Evolutionary conservation across 1,140 invertebrate species (phyloP).

Genomic region (Microplitis mediator): DNA sequence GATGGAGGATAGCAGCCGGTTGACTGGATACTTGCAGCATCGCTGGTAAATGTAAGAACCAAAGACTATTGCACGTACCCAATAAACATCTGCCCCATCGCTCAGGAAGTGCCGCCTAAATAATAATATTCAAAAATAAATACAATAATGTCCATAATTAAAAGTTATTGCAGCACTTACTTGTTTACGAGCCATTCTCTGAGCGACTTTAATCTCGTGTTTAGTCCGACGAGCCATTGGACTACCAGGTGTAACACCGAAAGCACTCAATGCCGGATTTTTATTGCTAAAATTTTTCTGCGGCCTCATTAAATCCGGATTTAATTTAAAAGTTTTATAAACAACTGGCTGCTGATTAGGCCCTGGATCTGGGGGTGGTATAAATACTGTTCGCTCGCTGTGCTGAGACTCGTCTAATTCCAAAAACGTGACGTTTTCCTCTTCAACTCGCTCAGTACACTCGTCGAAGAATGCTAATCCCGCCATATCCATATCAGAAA

Average conservation of each 20-base stretch:
- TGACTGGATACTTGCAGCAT: slow-evolving; percentile 66
- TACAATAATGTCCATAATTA: slow-evolving; percentile 11
- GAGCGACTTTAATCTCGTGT: slow-evolving; percentile 91
- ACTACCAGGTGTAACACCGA: slow-evolving; percentile 73
- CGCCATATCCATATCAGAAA: slow-evolving; percentile 90
- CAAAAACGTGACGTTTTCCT: slow-evolving; percentile 69
- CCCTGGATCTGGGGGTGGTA: slow-evolving; percentile 88
- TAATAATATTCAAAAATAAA: slow-evolving; percentile 1
- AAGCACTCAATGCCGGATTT: slow-evolving; percentile 53
- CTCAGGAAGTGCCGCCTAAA: slow-evolving; percentile 68
- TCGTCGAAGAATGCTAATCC: slow-evolving; percentile 97
- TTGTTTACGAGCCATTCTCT: slow-evolving; percentile 83
- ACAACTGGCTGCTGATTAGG: slow-evolving; percentile 48
- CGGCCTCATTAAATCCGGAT: slow-evolving; percentile 65
- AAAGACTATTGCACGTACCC: slow-evolving; percentile 91
- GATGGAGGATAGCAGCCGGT: slow-evolving; percentile 78
- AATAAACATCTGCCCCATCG: slow-evolving; percentile 91
- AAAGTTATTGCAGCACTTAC: slow-evolving; percentile 38
- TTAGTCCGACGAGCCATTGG: slow-evolving; percentile 92
- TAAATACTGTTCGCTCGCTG: slow-evolving; percentile 93
- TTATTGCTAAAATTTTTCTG: slow-evolving; percentile 54
- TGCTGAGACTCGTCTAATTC: slow-evolving; percentile 76
- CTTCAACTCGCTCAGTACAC: slow-evolving; percentile 81
- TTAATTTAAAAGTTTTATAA: slow-evolving; percentile 63
- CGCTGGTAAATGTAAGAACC: slow-evolving; percentile 87